These are phyloP conservation scores for Corvus hawaiiensis DNA, from an alignment of 2,113 vertebrate species.

Conservation along the genomic window DNA sequence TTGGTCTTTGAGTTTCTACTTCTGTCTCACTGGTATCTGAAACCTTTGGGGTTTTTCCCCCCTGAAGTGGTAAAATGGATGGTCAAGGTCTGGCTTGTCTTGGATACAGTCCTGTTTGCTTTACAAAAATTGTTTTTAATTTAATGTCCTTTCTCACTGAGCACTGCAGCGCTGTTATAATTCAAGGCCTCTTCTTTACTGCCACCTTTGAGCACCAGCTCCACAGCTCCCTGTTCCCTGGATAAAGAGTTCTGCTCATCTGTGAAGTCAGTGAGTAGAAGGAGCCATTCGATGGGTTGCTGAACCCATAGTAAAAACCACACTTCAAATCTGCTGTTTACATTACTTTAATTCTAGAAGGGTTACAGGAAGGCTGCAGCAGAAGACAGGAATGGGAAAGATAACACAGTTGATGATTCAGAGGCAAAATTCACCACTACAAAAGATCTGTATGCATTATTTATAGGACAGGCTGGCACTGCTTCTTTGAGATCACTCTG, in stretches of 20 bases:
- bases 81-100: neutral
- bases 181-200: neutral
- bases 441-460: slow-evolving; percentile 26
- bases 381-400: slow-evolving; percentile 11
- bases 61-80: neutral
- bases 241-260: neutral
- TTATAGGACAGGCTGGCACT: slow-evolving; percentile 25
- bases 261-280: neutral
- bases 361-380: neutral
- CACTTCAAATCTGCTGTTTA: neutral
- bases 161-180: neutral
- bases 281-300: neutral
- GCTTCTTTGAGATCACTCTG: neutral
- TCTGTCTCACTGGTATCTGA: neutral
- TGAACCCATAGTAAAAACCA: neutral
- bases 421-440: neutral
- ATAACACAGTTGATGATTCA: neutral
- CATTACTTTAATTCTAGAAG: neutral
- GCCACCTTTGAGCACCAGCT: neutral
- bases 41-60: neutral
- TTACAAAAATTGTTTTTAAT: neutral
- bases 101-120: neutral
- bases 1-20: neutral
- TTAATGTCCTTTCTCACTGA: neutral
- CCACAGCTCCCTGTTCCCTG: neutral